A percentile compares a stretch with the other conserved stretches of the same genome.
Evolutionary conservation across 2,113 vertebrate genomes (phyloP).

Genomic region (Microtus montanus): DNA sequence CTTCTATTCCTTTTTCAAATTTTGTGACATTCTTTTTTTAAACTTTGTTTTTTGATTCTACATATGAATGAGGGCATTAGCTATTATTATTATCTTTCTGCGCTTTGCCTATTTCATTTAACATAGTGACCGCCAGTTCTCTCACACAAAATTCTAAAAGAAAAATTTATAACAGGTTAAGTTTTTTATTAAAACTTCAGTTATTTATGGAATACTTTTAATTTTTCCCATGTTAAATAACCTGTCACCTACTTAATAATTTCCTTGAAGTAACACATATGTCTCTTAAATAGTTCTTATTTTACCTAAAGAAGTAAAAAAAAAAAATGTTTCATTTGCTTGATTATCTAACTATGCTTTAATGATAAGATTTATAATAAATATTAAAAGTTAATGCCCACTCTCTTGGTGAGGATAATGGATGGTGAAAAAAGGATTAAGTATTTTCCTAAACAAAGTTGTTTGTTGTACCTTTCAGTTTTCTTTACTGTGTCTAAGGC

Average conservation of each 20-base stretch:
- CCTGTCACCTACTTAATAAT: neutral
- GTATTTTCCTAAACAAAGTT: neutral
- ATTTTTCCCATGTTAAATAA: neutral
- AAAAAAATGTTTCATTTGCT: neutral
- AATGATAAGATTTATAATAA: neutral
- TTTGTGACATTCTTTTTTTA: neutral
- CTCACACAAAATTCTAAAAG: neutral
- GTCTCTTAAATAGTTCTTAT: neutral
- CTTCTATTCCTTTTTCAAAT: neutral
- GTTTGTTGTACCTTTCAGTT: slow-evolving; percentile 66
- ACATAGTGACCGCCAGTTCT: too few species aligned
- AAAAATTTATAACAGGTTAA: neutral
- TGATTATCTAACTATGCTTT: neutral
- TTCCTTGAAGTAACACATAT: neutral
- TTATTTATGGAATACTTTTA: neutral
- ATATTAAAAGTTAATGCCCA: neutral
- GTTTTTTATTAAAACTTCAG: neutral
- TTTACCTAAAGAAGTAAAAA: neutral
- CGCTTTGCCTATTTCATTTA: neutral
- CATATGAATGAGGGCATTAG: neutral
- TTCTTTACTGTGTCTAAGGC: neutral
- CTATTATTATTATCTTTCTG: neutral
- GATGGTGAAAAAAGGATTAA: neutral
- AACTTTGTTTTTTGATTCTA: neutral
- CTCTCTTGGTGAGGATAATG: neutral